Base-by-base conservation (phyloP, 2,888 invertebrate genomes). In the Folsomia candida region DNA sequence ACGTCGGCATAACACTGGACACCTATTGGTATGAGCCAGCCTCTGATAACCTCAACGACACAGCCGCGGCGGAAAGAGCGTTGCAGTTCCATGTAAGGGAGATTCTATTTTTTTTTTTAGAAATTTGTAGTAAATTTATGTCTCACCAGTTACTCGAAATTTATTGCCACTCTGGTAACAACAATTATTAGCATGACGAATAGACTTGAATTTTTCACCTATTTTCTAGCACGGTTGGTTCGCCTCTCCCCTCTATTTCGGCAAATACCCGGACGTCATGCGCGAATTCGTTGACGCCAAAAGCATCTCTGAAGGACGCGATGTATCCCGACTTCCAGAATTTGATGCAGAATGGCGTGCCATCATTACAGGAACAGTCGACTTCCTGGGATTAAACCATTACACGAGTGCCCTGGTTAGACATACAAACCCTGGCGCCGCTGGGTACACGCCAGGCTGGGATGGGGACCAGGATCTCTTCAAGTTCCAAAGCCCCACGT, bases 371-470 rank as follows among this genome's bases (percentile, higher is more conserved):
- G 84, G 83, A 1, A 81, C 83, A 51, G 79, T 81, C 1, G 84
- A 85, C 77, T 84, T 84, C 71, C 76, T 85, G 26, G 85, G 84
- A 1, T 73, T 84, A 59, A 85, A 85, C 72, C 82, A 83, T 73
- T 85, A 85, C 80, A 81, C 83, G 0, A 78, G 81, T 1, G 51
- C 73, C 20, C 63, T 79, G 11, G 78, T 78, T 2, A 58, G 47
- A 1, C 25, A 62, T 25, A 62, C 67, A 29, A 11, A 18, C 11
- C 51, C 54, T 11, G 59, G 60, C 0, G 25, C 47, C 14, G 60
- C 51, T 18, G 69, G 51, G 1, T n/a, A n/a, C n/a, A 11, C 68
- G 9, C 28, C 22, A n/a, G 62, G 64, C 6, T 71, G 71, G 65
- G 29, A n/a, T 3, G 20, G 51, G 20, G 75, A 75, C 65, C 69